Evolutionary conservation across 2,797 vertebrate species (phyloP).

Genomic region (Leptodactylus fallax): DNA sequence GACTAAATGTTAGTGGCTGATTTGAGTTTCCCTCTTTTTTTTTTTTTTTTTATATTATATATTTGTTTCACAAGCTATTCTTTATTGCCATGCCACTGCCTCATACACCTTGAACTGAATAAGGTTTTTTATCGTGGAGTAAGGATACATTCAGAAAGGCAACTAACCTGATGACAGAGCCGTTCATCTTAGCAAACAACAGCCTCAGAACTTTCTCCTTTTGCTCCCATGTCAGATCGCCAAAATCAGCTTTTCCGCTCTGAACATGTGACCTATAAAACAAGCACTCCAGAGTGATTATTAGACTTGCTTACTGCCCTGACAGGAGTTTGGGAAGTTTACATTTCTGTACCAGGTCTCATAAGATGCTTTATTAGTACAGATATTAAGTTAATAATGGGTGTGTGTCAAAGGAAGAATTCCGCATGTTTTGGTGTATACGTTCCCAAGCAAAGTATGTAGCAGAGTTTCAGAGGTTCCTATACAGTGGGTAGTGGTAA

Average conservation of each 20-base stretch:
- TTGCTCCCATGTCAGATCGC: conserved; percentile 90
- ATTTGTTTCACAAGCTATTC: too few species aligned
- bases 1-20: neutral
- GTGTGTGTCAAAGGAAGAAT: too few species aligned
- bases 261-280: conserved; percentile 75
- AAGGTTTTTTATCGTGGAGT: too few species aligned
- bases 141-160: neutral
- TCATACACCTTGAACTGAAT: neutral
- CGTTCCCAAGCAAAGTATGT: neutral
- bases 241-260: conserved; percentile 79
- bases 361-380: too few species aligned
- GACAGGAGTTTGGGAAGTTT: neutral
- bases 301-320: too few species aligned
- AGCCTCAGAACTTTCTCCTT: conserved; percentile 86
- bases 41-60: too few species aligned
- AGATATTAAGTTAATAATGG: too few species aligned
- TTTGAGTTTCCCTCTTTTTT: too few species aligned
- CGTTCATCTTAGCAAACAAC: conserved; percentile 92
- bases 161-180: conserved; percentile 72
- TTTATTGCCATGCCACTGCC: neutral
- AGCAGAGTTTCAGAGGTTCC: too few species aligned
- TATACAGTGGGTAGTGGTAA: too few species aligned
- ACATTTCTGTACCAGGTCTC: too few species aligned
- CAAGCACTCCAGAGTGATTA: neutral
- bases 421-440: too few species aligned